phyloP scores from a whole-genome alignment of 2,888 invertebrate species.

The Opisthograptis luteolata region DNA sequence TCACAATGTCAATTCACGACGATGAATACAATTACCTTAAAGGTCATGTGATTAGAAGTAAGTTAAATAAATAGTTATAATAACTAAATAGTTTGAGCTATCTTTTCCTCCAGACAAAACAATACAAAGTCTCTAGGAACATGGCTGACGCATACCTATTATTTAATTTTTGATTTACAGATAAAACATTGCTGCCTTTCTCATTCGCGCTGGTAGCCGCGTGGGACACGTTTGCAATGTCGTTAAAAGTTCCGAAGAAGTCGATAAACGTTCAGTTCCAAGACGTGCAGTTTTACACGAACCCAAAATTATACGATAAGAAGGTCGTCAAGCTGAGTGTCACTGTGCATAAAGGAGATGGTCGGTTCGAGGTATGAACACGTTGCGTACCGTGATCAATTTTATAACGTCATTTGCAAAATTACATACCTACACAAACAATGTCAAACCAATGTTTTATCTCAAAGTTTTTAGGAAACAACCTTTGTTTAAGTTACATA shows the following conservation, averaged over 20 bases:
- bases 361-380: conserved; percentile 84
- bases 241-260: conserved; percentile 77
- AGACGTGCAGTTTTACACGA: conserved; percentile 84
- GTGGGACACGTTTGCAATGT: conserved; percentile 88
- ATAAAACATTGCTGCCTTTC: conserved; percentile 88
- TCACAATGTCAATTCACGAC: conserved; percentile 53
- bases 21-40: conserved; percentile 86
- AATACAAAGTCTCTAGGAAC: too few relatives aligned
- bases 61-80: not conserved
- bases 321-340: conserved; percentile 78
- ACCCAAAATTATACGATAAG: conserved; percentile 81
- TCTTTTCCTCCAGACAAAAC: too few relatives aligned
- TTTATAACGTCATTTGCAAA: too few relatives aligned
- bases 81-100: too few relatives aligned
- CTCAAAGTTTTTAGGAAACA: too few relatives aligned
- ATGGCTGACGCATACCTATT: too few relatives aligned
- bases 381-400: too few relatives aligned
- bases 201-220: conserved; percentile 88
- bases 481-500: too few relatives aligned
- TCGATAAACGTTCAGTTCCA: conserved; percentile 87
- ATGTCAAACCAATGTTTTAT: too few relatives aligned
- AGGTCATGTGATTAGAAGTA: conserved; percentile 92
- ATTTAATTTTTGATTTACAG: conserved; percentile 52
- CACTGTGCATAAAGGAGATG: conserved; percentile 83
- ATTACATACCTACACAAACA: too few relatives aligned